These are phyloP conservation scores for Antidorcas marsupialis DNA, from an alignment of 2,113 vertebrate species.

Conservation along the genomic window DNA sequence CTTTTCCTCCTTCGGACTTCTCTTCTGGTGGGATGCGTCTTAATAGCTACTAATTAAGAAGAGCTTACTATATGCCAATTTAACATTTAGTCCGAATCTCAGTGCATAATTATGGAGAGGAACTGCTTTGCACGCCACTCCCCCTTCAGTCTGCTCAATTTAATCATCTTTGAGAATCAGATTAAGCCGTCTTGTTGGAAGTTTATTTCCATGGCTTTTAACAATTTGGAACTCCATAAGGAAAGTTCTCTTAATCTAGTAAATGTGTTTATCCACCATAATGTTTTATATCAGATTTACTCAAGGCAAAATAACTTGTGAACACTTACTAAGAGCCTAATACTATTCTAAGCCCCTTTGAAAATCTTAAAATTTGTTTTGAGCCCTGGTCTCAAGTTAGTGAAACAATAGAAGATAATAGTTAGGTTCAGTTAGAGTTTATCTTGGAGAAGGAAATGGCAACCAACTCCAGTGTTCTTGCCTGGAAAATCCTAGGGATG, in stretches of 20 bases:
- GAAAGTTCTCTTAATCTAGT: not conserved
- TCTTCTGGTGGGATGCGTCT: not conserved
- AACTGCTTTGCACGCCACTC: not conserved
- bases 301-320: not conserved
- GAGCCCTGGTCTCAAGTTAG: not conserved
- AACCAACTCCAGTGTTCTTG: too few species aligned
- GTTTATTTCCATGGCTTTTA: conserved; percentile 9
- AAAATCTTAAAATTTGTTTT: conserved; percentile 1
- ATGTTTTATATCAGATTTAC: not conserved
- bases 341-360: not conserved
- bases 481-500: too few species aligned
- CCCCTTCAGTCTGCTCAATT: not conserved
- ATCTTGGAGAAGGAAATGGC: too few species aligned
- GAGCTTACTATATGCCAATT: not conserved
- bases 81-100: not conserved
- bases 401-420: not conserved
- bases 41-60: not conserved
- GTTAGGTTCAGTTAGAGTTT: not conserved
- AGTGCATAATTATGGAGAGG: not conserved
- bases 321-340: not conserved
- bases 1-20: not conserved
- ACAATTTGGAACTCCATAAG: not conserved
- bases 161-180: conserved; percentile 14
- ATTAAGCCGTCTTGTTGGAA: not conserved
- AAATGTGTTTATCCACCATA: not conserved